Conservation (phyloP, 2,113 vertebrate species). For the pig (Sus scrofa) region T2T-Sscrofa CM000817.6:152408001-152408500, state of each 20-base stretch:
- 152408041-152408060: neutral
- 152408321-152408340: neutral
- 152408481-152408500: neutral
- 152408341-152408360: neutral
- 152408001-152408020: neutral
- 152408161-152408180: neutral
- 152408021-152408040: neutral
- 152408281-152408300: neutral
- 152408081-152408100: neutral
- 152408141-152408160: neutral
- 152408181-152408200: neutral
- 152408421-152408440: neutral
- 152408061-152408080: neutral
- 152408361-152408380: neutral
- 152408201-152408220: neutral
- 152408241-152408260: neutral
- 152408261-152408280: neutral
- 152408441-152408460: neutral
- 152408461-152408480: neutral
- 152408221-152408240: neutral
- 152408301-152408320: neutral
- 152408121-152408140: neutral
- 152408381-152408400: neutral
- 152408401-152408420: neutral
- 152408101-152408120: neutral